Conservation (phyloP, 2,113 vertebrate genomes). For the Macrotus californicus region DNA sequence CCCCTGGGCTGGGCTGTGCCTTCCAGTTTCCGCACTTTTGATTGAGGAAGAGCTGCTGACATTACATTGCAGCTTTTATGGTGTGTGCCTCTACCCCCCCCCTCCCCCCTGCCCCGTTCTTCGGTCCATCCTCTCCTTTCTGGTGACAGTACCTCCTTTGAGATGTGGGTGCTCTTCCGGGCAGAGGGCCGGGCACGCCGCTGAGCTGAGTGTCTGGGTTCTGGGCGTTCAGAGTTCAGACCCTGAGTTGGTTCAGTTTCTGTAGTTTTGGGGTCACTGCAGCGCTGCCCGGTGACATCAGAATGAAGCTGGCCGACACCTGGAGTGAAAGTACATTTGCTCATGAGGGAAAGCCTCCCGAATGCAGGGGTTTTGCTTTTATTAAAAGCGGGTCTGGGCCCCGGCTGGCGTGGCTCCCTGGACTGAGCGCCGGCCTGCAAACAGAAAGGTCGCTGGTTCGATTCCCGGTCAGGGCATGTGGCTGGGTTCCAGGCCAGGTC, state of each 20-base stretch:
- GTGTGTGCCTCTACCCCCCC: too few species aligned
- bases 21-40: fast-evolving
- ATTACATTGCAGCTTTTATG: background rate
- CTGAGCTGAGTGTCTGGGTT: background rate
- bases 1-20: fast-evolving
- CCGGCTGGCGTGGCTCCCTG: too few species aligned
- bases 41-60: fast-evolving
- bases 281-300: background rate
- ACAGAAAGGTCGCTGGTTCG: too few species aligned
- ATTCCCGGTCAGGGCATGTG: too few species aligned
- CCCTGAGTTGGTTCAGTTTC: background rate
- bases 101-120: too few species aligned
- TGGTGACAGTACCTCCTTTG: background rate
- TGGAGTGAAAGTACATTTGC: background rate
- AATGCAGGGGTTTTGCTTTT: background rate
- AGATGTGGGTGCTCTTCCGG: background rate
- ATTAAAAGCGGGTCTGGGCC: too few species aligned
- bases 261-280: too few species aligned
- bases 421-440: too few species aligned
- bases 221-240: too few species aligned
- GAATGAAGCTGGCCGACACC: too few species aligned
- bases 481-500: too few species aligned
- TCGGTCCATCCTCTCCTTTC: background rate
- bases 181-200: too few species aligned
- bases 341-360: background rate